These are phyloP conservation scores for Acleris sparsana DNA, from an alignment of 2,888 invertebrate genomes.

Conservation along the genomic window DNA sequence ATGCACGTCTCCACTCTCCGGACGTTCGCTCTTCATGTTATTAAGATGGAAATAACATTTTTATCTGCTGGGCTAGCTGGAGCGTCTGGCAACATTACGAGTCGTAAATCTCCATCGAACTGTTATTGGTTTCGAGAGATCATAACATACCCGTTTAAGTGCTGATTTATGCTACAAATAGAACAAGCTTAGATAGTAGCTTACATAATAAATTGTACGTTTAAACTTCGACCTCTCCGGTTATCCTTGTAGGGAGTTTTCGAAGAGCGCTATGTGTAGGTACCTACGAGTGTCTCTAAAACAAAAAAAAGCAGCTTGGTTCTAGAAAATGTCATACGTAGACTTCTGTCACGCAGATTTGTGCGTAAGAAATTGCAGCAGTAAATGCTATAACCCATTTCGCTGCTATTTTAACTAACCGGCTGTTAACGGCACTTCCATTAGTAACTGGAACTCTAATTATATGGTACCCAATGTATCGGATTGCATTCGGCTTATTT, in stretches of 20 bases:
- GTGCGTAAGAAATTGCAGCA: conserved; percentile 18
- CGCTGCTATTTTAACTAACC: conserved; percentile 25
- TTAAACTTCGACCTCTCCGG: conserved; percentile 10
- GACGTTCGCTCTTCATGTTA: conserved; percentile 31
- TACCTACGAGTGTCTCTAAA: no score
- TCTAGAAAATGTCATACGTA: no score
- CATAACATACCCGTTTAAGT: conserved; percentile 37
- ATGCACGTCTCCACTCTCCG: conserved; percentile 8
- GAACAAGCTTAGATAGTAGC: conserved; percentile 39
- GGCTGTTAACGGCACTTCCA: conserved; percentile 21
- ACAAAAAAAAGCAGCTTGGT: no score
- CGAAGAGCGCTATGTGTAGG: not conserved
- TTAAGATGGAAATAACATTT: conserved; percentile 39
- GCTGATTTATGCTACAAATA: conserved; percentile 57
- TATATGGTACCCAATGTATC: conserved; percentile 16
- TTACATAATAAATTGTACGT: conserved; percentile 39
- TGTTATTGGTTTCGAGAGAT: conserved; percentile 40
- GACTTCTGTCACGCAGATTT: not conserved
- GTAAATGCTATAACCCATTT: conserved; percentile 16
- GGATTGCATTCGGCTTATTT: conserved; percentile 2
- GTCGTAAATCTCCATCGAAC: conserved; percentile 55
- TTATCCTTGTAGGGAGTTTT: conserved; percentile 1
- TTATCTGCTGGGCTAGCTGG: conserved; percentile 40
- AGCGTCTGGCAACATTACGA: conserved; percentile 45
- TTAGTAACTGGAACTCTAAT: conserved; percentile 29